Evolutionary conservation across 2,797 vertebrate species (phyloP).

Genomic region (Fringilla coelebs): DNA sequence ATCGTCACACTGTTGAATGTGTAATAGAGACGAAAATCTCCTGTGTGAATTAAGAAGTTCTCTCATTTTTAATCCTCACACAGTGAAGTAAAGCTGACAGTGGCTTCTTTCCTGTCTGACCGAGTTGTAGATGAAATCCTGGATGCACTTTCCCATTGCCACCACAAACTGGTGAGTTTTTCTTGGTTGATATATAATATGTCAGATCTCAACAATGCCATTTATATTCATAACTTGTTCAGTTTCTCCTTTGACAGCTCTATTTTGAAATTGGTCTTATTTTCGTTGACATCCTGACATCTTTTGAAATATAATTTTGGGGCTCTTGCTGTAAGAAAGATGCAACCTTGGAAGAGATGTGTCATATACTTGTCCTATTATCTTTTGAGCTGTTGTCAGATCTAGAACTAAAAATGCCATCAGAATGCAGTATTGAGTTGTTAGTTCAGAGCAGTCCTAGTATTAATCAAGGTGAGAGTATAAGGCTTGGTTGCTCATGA

Average conservation of each 20-base stretch:
- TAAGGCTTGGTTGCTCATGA: not conserved
- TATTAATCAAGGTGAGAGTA: not conserved
- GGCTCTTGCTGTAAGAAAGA: not conserved
- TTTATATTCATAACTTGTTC: not conserved
- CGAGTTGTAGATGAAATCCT: slow-evolving; percentile 95
- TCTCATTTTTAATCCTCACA: slow-evolving; percentile 37
- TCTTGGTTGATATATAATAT: not conserved
- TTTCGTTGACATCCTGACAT: not conserved
- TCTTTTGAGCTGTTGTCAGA: not conserved
- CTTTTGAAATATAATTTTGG: not conserved
- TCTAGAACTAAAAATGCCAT: not conserved
- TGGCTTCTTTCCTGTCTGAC: slow-evolving; percentile 95
- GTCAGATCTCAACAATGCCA: not conserved
- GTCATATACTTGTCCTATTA: not conserved
- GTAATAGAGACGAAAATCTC: not conserved
- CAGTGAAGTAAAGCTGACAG: slow-evolving; percentile 94
- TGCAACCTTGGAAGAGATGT: not conserved
- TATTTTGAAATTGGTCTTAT: not conserved
- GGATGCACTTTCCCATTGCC: slow-evolving; percentile 89
- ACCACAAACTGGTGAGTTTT: slow-evolving; percentile 88
- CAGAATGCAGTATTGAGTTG: not conserved
- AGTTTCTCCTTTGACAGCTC: not conserved
- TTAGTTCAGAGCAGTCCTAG: not conserved
- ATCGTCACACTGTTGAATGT: not conserved
- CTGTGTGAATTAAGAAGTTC: not conserved